These are phyloP conservation scores for Cebidichthys violaceus DNA, from an alignment of 2,113 vertebrate genomes.

Conservation along the genomic window DNA sequence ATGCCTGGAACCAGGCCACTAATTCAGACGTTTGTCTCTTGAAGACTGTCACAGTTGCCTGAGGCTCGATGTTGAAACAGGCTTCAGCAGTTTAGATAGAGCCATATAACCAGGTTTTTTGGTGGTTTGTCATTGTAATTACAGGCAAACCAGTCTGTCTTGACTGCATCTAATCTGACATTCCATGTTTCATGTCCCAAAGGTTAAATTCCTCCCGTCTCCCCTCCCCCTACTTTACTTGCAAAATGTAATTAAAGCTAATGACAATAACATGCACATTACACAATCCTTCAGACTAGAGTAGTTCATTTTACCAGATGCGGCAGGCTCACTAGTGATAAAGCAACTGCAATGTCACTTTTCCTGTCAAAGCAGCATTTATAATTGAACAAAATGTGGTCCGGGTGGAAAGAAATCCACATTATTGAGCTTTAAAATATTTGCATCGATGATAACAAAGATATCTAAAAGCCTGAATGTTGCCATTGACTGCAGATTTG, in stretches of 20 bases:
- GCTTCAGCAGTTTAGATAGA: conserved; percentile 57
- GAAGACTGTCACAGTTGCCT: conserved; percentile 52
- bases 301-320: not conserved
- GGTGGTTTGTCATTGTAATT: conserved; percentile 67
- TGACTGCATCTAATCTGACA: conserved; percentile 75
- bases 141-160: conserved; percentile 74
- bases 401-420: too few species aligned
- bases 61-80: conserved; percentile 67
- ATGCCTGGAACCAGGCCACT: conserved; percentile 15
- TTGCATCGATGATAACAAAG: not conserved
- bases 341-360: not conserved
- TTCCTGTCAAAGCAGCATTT: not conserved
- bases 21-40: conserved; percentile 44
- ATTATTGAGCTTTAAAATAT: not conserved
- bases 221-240: conserved; percentile 18
- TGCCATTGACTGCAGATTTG: not conserved
- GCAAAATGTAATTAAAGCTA: conserved; percentile 52
- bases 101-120: conserved; percentile 59
- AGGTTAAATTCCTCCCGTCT: conserved; percentile 67
- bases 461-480: not conserved
- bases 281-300: not conserved
- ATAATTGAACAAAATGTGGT: not conserved
- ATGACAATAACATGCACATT: conserved; percentile 32
- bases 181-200: conserved; percentile 57
- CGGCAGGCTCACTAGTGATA: not conserved